Base-by-base conservation (phyloP, 2,113 vertebrate genomes). In the Eonycteris spelaea region DNA sequence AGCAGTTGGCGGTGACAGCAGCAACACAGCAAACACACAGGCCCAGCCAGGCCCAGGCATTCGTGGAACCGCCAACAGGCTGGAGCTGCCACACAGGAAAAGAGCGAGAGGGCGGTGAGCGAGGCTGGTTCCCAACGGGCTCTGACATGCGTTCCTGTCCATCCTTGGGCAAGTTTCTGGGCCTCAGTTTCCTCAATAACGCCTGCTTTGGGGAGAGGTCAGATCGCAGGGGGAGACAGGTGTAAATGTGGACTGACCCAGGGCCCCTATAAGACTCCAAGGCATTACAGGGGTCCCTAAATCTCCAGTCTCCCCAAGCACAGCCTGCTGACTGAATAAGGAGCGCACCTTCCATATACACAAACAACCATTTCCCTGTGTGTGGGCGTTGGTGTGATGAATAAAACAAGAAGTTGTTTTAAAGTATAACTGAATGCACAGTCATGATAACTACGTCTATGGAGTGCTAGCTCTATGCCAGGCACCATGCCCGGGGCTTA, bases 1-100 rank as follows among this genome's bases (percentile, higher is more conserved):
- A 88, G 91, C 97, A 88, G 95, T 95, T 97, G 96, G 97, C 82
- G 86, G 97, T 96, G 95, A 96, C 78, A 97, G 93, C 88, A 91
- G 93, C 91, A 96, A 94, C 97, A 97, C 67, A 87, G 90, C 89
- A 87, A 92, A 90, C 89, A 91, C 78, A 38, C 67, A 33, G 96
- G 90, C 95, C 90, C 83, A 70, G 96, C 95, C 95, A 80, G 95
- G 65, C 94, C 48, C 87, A 75, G 97, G 75, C 87, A 22, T 68
- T 4, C 57, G 95, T 71, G 92, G 82, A 92, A n/a, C 55, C 2
- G 30, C 83, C 35, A 74, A 33, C 67, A 68, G 78, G 71, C 95
- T 90, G 88, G 11, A 51, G 85, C 96, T 82, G 96, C 85, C 67
- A 3, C 9, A 3, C 9, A 3, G 74, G 82, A 55, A n/a, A 87